A percentile compares a stretch with the other conserved stretches of the same genome.
Evolutionary conservation across 2,797 vertebrate species (phyloP).

Genomic region (Halcyon chelicuti): DNA sequence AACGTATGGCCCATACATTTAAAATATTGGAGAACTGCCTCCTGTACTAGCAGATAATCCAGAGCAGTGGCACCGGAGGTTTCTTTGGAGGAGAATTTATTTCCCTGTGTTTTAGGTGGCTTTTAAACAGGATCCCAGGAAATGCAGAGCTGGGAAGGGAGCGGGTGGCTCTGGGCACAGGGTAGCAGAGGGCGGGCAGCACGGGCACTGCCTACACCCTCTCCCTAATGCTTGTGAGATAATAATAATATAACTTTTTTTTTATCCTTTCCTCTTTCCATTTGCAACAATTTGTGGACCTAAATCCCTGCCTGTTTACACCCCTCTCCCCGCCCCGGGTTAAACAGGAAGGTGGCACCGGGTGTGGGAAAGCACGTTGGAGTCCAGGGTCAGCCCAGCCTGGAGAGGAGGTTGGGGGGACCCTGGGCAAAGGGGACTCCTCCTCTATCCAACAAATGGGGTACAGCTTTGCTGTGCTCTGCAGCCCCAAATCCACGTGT

Average conservation of each 20-base stretch:
- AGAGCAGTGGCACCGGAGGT: not conserved
- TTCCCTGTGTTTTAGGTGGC: not conserved
- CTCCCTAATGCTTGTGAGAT: not conserved
- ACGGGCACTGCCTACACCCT: rapidly evolving
- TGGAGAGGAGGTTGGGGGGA: rapidly evolving
- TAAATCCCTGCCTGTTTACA: not conserved
- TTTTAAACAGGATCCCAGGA: not conserved
- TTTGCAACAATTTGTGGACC: not conserved
- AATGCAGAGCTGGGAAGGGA: not conserved
- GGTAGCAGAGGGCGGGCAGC: not conserved
- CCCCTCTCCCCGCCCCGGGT: not conserved
- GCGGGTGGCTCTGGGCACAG: rapidly evolving
- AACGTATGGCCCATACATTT: slow-evolving; percentile 61
- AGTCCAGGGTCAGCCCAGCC: not conserved
- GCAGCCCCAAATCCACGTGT: rapidly evolving
- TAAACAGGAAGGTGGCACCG: not conserved
- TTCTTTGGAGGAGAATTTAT: not conserved
- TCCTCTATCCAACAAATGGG: not conserved
- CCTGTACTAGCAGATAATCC: slow-evolving; percentile 17
- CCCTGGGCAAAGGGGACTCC: not conserved
- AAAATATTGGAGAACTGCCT: slow-evolving; percentile 36
- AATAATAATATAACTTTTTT: not conserved
- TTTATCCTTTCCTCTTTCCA: not conserved
- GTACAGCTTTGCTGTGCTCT: not conserved
- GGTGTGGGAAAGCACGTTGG: rapidly evolving